Conservation (phyloP, 2,797 vertebrate genomes). For the Micropoecilia bifurca region DNA sequence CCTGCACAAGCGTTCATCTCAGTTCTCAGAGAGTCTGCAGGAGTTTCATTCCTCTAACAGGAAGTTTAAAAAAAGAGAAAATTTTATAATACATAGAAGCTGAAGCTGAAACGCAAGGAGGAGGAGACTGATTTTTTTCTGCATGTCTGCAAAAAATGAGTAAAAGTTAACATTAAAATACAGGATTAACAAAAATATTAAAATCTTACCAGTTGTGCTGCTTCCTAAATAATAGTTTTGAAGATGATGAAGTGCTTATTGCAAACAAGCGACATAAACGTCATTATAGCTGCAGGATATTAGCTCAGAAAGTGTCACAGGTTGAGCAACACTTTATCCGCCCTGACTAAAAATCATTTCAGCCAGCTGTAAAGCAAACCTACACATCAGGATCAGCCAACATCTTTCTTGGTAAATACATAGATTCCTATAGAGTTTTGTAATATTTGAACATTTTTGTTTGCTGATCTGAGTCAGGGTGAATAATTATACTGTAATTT, state of each 20-base stretch:
- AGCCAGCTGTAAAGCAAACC: neutral
- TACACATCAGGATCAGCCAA: neutral
- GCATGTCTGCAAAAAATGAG: neutral
- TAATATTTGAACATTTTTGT: neutral
- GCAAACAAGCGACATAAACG: neutral
- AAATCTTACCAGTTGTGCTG: neutral
- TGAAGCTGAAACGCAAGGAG: neutral
- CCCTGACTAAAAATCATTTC: neutral
- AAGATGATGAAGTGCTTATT: neutral
- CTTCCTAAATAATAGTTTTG: neutral
- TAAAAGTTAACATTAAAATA: neutral
- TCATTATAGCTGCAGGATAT: neutral
- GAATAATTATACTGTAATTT: neutral
- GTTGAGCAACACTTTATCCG: neutral
- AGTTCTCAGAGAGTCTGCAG: neutral
- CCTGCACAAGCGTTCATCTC: neutral
- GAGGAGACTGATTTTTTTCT: neutral
- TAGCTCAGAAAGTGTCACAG: neutral
- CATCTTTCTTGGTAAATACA: neutral
- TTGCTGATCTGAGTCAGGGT: no score
- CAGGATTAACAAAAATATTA: neutral
- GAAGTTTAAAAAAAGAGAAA: neutral
- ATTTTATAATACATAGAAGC: neutral
- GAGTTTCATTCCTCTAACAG: slow-evolving; percentile 30
- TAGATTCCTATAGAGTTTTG: neutral